A percentile compares a stretch with the other conserved stretches of the same genome.
Evolutionary conservation across 2,888 invertebrate species (phyloP).

Genomic region (Branchipolynoe longqiensis): DNA sequence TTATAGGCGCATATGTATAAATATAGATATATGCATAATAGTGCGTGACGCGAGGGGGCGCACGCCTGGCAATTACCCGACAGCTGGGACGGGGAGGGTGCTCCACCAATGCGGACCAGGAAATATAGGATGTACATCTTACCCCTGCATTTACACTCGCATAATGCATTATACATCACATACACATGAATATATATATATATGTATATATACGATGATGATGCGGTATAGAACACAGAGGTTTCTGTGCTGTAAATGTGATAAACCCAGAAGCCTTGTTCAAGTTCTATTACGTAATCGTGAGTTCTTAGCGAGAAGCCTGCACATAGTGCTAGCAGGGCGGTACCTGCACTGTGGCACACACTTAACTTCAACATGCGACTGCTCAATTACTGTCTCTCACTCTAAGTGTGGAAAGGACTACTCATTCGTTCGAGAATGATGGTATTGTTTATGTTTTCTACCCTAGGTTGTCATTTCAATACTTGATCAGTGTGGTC

Average conservation of each 20-base stretch:
- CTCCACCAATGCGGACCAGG: too few species aligned
- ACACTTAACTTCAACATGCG: background rate
- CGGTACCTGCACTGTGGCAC: background rate
- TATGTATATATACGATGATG: too few species aligned
- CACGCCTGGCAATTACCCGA: too few species aligned
- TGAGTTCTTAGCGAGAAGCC: background rate
- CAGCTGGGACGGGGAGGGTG: too few species aligned
- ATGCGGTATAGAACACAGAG: background rate
- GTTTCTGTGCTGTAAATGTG: slow-evolving; percentile 25
- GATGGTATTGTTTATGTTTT: background rate
- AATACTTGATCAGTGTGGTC: background rate
- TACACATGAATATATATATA: too few species aligned
- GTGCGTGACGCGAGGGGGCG: too few species aligned
- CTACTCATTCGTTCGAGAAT: background rate
- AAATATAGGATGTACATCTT: too few species aligned
- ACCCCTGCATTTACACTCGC: too few species aligned
- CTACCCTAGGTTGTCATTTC: background rate
- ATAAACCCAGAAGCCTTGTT: slow-evolving; percentile 40
- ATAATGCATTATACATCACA: too few species aligned
- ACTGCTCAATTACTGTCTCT: slow-evolving; percentile 3
- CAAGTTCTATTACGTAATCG: background rate
- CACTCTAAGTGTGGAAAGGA: slow-evolving; percentile 4
- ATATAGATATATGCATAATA: too few species aligned
- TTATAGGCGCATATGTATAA: too few species aligned
- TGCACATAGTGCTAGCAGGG: slow-evolving; percentile 33